Percentiles rank a stretch among this genome's conserved stretches.
These are phyloP conservation scores for Caenorhabditis uteleia DNA, from an alignment of 2,888 invertebrate genomes.

Conservation along the genomic window DNA sequence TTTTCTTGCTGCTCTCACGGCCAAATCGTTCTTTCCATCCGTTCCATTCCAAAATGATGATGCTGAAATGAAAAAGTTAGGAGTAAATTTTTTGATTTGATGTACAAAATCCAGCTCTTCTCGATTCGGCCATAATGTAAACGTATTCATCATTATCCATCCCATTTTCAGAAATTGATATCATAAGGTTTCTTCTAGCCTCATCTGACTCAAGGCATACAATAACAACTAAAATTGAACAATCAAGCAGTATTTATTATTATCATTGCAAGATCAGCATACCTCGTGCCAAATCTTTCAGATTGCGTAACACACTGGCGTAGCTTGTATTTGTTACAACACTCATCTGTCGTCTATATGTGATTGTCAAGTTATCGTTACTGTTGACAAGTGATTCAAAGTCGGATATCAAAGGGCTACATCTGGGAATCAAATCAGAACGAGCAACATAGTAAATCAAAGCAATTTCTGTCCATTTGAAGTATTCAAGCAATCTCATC, in stretches of 20 bases:
- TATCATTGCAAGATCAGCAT: neutral
- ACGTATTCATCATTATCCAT: slow-evolving; percentile 44
- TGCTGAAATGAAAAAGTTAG: slow-evolving; percentile 7
- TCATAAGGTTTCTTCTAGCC: slow-evolving; percentile 50
- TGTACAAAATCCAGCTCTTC: slow-evolving; percentile 37
- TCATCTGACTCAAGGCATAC: slow-evolving; percentile 54
- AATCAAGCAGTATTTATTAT: neutral
- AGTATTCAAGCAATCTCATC: slow-evolving; percentile 41
- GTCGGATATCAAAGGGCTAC: slow-evolving; percentile 23
- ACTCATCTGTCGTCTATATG: slow-evolving; percentile 42
- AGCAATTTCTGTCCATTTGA: slow-evolving; percentile 58
- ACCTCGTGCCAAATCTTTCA: slow-evolving; percentile 43
- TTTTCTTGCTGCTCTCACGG: slow-evolving; percentile 23
- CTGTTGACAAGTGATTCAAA: slow-evolving; percentile 19
- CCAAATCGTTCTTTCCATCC: slow-evolving; percentile 40
- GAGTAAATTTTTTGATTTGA: neutral
- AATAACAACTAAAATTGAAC: slow-evolving; percentile 34
- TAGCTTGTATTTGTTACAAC: slow-evolving; percentile 36
- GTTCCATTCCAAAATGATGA: slow-evolving; percentile 36
- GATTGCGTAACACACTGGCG: slow-evolving; percentile 17
- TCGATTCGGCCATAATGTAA: slow-evolving; percentile 36
- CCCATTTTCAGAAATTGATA: slow-evolving; percentile 39
- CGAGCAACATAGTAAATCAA: slow-evolving; percentile 46
- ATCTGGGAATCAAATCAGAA: slow-evolving; percentile 34
- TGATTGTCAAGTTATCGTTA: slow-evolving; percentile 42